These are phyloP conservation scores for Smithornis capensis DNA, from an alignment of 2,113 vertebrate genomes.

Conservation along the genomic window DNA sequence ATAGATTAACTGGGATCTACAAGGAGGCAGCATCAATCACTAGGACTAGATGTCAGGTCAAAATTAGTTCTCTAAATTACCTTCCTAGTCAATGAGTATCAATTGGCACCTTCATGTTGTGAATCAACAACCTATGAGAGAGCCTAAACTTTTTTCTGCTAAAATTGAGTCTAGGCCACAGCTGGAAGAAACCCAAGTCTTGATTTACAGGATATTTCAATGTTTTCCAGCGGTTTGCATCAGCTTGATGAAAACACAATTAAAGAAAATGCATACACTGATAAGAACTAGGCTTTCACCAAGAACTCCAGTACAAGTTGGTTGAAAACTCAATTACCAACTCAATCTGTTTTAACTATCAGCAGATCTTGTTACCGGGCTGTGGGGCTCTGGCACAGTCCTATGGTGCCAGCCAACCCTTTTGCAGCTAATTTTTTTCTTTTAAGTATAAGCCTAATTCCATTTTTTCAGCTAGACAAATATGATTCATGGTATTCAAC, in stretches of 20 bases:
- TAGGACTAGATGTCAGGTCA: neutral
- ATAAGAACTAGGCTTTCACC: neutral
- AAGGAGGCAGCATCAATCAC: neutral
- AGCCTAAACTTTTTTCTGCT: neutral
- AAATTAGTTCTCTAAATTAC: slow-evolving; percentile 32
- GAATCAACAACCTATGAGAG: neutral
- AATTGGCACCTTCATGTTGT: neutral
- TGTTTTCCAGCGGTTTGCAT: neutral
- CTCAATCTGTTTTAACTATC: neutral
- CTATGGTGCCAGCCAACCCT: neutral
- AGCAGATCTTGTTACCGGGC: neutral
- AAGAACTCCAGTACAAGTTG: neutral
- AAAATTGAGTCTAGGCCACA: neutral
- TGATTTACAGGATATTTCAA: neutral
- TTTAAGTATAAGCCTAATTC: neutral
- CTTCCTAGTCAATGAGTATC: neutral
- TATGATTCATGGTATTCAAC: neutral
- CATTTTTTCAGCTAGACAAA: neutral
- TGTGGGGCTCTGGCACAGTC: neutral
- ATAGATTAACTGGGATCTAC: neutral
- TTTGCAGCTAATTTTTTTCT: neutral
- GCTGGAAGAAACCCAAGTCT: neutral
- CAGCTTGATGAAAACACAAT: neutral
- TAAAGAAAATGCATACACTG: neutral
- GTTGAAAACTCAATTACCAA: neutral